These are phyloP conservation scores for Apamea sordens DNA, from an alignment of 2,888 invertebrate species.

Conservation along the genomic window DNA sequence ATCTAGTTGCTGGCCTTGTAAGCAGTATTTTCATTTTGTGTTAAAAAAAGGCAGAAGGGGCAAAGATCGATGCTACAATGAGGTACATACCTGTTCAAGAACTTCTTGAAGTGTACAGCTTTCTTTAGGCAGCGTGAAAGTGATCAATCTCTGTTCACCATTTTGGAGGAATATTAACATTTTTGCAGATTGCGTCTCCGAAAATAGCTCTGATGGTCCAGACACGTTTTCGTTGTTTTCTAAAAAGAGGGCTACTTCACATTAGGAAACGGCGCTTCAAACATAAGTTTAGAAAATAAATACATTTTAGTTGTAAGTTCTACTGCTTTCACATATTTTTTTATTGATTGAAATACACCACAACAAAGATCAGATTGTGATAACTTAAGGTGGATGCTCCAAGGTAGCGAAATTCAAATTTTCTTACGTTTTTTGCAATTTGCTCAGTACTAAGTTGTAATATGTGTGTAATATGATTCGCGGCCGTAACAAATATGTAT, in stretches of 20 bases:
- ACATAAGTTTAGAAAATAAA: neutral
- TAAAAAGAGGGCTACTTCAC: conserved; percentile 67
- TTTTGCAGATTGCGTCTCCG: conserved; percentile 92
- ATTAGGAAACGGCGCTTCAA: conserved; percentile 4
- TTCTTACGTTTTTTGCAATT: no score
- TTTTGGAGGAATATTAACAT: conserved; percentile 94
- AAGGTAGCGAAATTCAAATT: no score
- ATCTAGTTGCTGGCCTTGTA: neutral
- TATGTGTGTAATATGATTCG: no score
- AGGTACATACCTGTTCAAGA: conserved; percentile 92
- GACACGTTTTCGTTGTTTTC: conserved; percentile 81
- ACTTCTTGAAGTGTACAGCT: conserved; percentile 95
- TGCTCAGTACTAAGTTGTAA: no score
- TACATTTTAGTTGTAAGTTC: neutral
- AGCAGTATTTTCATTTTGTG: no score
- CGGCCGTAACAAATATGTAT: no score
- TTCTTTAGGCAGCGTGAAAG: conserved; percentile 95
- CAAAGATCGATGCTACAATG: neutral
- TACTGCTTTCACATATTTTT: neutral
- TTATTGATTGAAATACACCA: neutral
- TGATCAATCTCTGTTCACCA: conserved; percentile 95
- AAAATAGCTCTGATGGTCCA: conserved; percentile 85
- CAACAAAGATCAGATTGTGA: neutral
- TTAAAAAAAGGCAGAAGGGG: no score
- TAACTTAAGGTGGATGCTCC: no score